These are phyloP conservation scores for Drosophila paulistorum DNA, from an alignment of 1,140 invertebrate genomes.

Conservation along the genomic window DNA sequence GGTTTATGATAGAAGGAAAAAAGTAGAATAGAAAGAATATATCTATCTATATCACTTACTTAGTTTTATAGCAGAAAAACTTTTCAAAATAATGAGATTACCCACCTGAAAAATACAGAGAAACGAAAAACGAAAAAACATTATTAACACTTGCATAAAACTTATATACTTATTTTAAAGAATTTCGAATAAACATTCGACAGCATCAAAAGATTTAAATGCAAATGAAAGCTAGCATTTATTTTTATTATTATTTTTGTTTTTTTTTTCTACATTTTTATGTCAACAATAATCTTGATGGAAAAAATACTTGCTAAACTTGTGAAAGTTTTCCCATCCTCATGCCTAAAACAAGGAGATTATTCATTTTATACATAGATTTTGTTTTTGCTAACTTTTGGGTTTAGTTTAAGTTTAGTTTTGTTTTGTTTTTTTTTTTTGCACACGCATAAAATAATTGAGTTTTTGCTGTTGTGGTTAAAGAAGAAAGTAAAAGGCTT, in stretches of 20 bases:
- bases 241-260: background rate
- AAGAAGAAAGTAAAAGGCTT: slow-evolving; percentile 15
- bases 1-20: too few species aligned
- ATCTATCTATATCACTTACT: too few species aligned
- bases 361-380: slow-evolving; percentile 41
- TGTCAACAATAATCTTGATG: slow-evolving; percentile 11
- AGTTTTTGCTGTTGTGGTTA: background rate
- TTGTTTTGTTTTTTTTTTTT: too few species aligned
- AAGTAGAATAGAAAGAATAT: too few species aligned
- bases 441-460: slow-evolving; percentile 42
- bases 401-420: background rate
- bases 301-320: background rate
- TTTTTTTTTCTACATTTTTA: background rate
- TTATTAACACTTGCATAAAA: slow-evolving; percentile 3
- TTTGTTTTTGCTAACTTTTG: slow-evolving; percentile 1
- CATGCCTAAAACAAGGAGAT: slow-evolving; percentile 17
- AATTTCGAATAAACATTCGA: background rate
- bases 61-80: too few species aligned
- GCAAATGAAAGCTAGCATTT: slow-evolving; percentile 5
- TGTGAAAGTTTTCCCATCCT: slow-evolving; percentile 26
- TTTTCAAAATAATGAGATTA: background rate
- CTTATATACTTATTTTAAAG: background rate
- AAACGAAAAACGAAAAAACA: background rate
- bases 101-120: slow-evolving; percentile 26
- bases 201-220: slow-evolving; percentile 6